Evolutionary conservation across 2,113 vertebrate genomes (phyloP).

Genomic region (Colius striatus): DNA sequence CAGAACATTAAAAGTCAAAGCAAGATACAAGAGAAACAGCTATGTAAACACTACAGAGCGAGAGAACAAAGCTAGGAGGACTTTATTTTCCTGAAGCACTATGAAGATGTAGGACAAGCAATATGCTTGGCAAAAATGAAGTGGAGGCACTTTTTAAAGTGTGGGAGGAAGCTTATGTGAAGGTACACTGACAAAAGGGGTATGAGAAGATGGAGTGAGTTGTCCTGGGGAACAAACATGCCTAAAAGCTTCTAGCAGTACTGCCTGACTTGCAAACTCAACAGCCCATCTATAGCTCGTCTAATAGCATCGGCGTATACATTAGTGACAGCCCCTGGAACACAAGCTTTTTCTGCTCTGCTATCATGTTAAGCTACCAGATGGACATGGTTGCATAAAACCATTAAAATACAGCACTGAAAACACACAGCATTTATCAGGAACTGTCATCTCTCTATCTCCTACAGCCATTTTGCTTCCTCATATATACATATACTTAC

Average conservation of each 20-base stretch:
- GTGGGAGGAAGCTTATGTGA: not conserved
- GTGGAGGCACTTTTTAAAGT: not conserved
- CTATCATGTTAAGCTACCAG: not conserved
- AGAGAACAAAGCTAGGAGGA: not conserved
- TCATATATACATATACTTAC: conserved; percentile 43
- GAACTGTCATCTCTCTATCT: conserved; percentile 21
- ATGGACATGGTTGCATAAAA: conserved; percentile 14
- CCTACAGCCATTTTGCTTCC: conserved; percentile 28
- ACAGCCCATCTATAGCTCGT: not conserved
- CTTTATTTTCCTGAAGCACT: not conserved
- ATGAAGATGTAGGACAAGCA: not conserved
- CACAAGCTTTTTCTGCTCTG: not conserved
- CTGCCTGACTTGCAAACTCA: not conserved
- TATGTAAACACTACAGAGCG: not conserved
- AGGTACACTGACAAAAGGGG: not conserved
- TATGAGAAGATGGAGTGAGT: not conserved
- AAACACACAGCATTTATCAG: not conserved
- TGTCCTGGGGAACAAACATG: not conserved
- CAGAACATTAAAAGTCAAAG: not conserved
- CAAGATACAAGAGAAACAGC: not conserved
- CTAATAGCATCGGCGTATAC: not conserved
- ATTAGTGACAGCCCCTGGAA: not conserved
- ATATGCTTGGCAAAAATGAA: not conserved
- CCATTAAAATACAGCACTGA: not conserved
- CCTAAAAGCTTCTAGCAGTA: not conserved